Evolutionary conservation across 2,113 vertebrate genomes (phyloP).

Genomic region (Crotalus tigris): DNA sequence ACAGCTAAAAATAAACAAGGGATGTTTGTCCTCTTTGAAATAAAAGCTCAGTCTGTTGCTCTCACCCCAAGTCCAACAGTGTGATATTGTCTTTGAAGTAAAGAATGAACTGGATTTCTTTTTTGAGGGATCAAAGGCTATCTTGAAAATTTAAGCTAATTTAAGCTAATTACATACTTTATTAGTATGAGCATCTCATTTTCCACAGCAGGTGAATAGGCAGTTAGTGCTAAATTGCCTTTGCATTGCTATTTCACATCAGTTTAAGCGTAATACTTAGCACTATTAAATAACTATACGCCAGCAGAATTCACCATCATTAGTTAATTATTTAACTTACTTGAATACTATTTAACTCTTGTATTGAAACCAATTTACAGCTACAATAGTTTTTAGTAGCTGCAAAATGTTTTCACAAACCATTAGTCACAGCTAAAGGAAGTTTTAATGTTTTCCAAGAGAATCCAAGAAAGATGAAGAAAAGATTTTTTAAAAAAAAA

Average conservation of each 20-base stretch:
- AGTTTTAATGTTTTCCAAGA: neutral
- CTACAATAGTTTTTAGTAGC: neutral
- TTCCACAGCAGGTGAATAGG: conserved; percentile 2
- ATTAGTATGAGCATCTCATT: neutral
- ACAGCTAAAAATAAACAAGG: neutral
- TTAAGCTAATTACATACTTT: neutral
- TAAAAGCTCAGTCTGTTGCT: neutral
- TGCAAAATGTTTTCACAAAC: neutral
- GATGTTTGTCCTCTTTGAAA: neutral
- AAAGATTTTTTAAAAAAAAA: neutral
- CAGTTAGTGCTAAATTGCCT: conserved; percentile 2
- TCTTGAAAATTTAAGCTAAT: neutral
- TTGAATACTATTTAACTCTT: neutral
- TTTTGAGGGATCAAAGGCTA: neutral
- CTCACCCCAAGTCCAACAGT: neutral
- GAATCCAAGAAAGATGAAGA: neutral
- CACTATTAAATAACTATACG: neutral
- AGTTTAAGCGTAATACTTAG: neutral
- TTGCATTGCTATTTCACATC: neutral
- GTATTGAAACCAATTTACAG: neutral
- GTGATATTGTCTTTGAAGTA: neutral
- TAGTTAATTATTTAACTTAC: neutral
- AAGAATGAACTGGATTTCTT: neutral
- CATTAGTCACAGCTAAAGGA: neutral
- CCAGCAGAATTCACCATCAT: neutral